These are phyloP conservation scores for Trichopria drosophilae DNA, from an alignment of 2,888 invertebrate genomes.

Conservation along the genomic window DNA sequence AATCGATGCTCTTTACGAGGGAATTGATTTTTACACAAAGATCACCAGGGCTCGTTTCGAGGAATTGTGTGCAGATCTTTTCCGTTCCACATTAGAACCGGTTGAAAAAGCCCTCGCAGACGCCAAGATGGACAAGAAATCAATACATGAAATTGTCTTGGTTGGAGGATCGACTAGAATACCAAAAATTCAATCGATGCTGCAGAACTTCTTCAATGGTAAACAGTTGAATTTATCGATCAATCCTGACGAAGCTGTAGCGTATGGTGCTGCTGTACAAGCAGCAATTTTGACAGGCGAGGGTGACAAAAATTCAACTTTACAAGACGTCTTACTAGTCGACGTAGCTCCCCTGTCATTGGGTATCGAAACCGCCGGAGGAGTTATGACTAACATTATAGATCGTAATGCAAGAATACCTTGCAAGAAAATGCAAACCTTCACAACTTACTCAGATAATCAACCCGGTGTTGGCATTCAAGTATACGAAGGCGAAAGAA, in stretches of 20 bases:
- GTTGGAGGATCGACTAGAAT: conserved; percentile 81
- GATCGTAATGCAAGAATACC: conserved; percentile 63
- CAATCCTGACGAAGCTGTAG: conserved; percentile 89
- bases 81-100: conserved; percentile 73
- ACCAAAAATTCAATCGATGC: conserved; percentile 74
- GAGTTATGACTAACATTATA: conserved; percentile 70
- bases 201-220: conserved; percentile 74
- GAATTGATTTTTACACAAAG: conserved; percentile 72
- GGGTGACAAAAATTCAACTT: conserved; percentile 61
- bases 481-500: conserved; percentile 71
- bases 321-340: conserved; percentile 72
- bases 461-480: conserved; percentile 66
- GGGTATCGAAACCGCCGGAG: conserved; percentile 77
- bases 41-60: too few species aligned
- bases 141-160: conserved; percentile 77
- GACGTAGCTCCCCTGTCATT: conserved; percentile 71
- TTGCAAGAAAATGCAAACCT: conserved; percentile 62
- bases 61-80: conserved; percentile 70
- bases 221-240: conserved; percentile 86
- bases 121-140: too few species aligned
- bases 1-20: conserved; percentile 74
- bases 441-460: conserved; percentile 70
- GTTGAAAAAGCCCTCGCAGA: too few species aligned
- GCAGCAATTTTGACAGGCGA: conserved; percentile 81
- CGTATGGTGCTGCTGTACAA: conserved; percentile 91